phyloP scores from a whole-genome alignment of 2,888 invertebrate species.

The Tupiocoris notatus region DNA sequence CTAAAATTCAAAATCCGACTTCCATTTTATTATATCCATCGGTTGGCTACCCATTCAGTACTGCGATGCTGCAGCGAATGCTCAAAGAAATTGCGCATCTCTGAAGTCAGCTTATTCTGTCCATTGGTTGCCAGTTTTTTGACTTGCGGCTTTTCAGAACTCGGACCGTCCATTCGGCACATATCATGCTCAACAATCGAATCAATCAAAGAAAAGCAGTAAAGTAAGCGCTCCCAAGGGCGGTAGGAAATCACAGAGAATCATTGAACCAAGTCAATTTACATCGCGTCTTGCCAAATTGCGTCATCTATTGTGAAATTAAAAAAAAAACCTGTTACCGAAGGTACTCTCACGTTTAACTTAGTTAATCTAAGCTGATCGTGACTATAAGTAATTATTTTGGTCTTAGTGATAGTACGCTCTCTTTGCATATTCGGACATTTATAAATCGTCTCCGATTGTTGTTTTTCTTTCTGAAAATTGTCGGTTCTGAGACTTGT shows the following conservation, averaged over 20 bases:
- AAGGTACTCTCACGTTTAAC: too few species aligned
- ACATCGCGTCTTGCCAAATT: neutral
- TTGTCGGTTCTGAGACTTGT: too few species aligned
- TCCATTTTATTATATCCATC: too few species aligned
- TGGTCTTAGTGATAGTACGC: neutral
- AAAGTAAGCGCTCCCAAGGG: neutral
- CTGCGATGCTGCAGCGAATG: too few species aligned
- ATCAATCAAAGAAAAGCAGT: too few species aligned
- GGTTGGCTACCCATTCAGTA: too few species aligned
- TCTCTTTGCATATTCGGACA: neutral
- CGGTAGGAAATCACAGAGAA: neutral
- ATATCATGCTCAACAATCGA: constrained; percentile 24
- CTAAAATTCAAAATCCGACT: too few species aligned
- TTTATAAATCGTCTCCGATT: neutral
- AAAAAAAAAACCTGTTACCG: too few species aligned
- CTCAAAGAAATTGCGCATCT: too few species aligned
- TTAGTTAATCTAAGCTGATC: neutral
- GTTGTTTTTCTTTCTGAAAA: neutral
- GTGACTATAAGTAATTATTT: neutral
- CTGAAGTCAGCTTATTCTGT: too few species aligned
- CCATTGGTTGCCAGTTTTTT: too few species aligned
- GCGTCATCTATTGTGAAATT: neutral
- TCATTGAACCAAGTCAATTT: neutral
- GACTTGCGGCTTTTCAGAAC: too few species aligned
- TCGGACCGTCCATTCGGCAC: constrained; percentile 31